Conservation (phyloP, 2,888 invertebrate genomes). For the Dasysyrphus tricinctus region DNA sequence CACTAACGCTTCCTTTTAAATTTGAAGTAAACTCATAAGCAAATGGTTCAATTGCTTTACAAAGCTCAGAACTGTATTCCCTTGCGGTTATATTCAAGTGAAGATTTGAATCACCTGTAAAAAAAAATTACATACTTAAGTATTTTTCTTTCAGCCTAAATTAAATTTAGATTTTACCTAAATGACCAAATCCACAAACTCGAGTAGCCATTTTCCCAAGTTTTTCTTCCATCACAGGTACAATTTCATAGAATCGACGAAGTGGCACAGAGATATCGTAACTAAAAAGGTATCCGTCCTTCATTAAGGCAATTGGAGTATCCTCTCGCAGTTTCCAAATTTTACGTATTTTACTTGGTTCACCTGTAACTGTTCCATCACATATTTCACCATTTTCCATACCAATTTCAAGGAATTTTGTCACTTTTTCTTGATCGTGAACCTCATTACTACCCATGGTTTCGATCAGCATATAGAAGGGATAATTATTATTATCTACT, state of each 20-base stretch:
- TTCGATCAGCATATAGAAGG: constrained; percentile 94
- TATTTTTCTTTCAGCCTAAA: not conserved
- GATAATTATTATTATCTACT: constrained; percentile 85
- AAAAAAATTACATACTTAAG: not conserved
- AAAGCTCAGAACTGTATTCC: constrained; percentile 86
- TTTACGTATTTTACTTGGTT: constrained; percentile 90
- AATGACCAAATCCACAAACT: constrained; percentile 96
- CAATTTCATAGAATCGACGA: constrained; percentile 92
- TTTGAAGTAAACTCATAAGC: constrained; percentile 93
- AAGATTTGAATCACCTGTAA: constrained; percentile 94
- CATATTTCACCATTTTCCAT: constrained; percentile 89
- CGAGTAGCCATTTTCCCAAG: constrained; percentile 87
- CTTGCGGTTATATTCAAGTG: constrained; percentile 93
- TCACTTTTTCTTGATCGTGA: constrained; percentile 95
- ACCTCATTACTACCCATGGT: constrained; percentile 92
- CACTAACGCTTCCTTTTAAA: constrained; percentile 94
- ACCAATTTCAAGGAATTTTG: constrained; percentile 89
- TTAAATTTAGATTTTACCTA: constrained; percentile 86
- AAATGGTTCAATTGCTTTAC: constrained; percentile 90
- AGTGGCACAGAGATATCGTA: constrained; percentile 97
- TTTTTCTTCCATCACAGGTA: constrained; percentile 88
- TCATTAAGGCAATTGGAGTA: constrained; percentile 89
- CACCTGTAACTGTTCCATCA: constrained; percentile 94
- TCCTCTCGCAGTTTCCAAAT: constrained; percentile 95
- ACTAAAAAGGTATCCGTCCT: constrained; percentile 96